phyloP scores from a whole-genome alignment of 2,888 invertebrate genomes.

The Leistus spinibarbis region DNA sequence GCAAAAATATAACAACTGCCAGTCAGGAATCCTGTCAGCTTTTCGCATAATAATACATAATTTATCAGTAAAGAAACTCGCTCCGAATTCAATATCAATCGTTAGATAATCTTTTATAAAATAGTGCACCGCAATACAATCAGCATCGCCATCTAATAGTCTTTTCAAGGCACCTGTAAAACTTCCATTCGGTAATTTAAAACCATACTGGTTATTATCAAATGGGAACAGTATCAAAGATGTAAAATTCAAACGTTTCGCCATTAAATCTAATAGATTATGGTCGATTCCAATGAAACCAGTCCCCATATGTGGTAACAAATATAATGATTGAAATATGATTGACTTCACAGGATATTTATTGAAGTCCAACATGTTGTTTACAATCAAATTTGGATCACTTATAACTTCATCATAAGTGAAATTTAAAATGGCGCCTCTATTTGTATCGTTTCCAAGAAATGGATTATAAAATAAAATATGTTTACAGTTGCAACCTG shows the following conservation, averaged over 20 bases:
- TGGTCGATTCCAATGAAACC: slow-evolving; percentile 46
- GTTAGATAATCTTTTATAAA: slow-evolving; percentile 57
- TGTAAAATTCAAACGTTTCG: too few relatives aligned
- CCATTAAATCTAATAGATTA: too few relatives aligned
- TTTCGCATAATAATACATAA: slow-evolving; percentile 55
- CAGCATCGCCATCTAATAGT: slow-evolving; percentile 50
- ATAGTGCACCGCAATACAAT: slow-evolving; percentile 53
- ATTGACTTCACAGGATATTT: slow-evolving; percentile 52
- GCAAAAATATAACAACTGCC: slow-evolving; percentile 54
- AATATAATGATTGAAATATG: slow-evolving; percentile 52
- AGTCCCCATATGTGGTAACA: slow-evolving; percentile 48
- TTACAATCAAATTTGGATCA: slow-evolving; percentile 17
- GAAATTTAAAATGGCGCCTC: slow-evolving; percentile 7
- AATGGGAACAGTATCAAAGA: not conserved
- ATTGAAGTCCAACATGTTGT: slow-evolving; percentile 49
- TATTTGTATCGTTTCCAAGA: not conserved
- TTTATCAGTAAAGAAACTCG: slow-evolving; percentile 53
- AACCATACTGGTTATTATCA: slow-evolving; percentile 45
- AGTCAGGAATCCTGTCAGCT: slow-evolving; percentile 54
- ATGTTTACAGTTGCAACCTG: slow-evolving; percentile 11
- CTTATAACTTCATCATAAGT: slow-evolving; percentile 10
- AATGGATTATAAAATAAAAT: slow-evolving; percentile 29
- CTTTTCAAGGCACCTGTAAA: slow-evolving; percentile 54
- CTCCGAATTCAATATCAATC: slow-evolving; percentile 52
- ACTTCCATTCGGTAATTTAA: slow-evolving; percentile 51